Evolutionary conservation across 1,140 invertebrate species (phyloP).

Genomic region (Kradibia gibbosae): DNA sequence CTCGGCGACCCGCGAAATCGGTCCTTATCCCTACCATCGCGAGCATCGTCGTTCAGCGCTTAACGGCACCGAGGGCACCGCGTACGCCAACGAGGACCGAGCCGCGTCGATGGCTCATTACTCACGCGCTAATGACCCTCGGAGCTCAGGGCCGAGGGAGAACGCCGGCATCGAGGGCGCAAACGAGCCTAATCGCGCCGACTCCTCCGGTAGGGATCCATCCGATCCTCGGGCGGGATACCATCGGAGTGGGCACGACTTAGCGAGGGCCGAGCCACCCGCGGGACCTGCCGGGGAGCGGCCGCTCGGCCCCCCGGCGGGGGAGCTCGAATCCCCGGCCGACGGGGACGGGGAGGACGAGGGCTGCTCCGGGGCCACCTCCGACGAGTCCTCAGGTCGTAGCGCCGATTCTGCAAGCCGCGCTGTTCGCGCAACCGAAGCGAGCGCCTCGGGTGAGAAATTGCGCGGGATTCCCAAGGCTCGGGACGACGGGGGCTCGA

Average conservation of each 20-base stretch:
- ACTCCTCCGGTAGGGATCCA: slow-evolving; percentile 24
- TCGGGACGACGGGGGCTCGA: slow-evolving; percentile 25
- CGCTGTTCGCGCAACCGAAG: slow-evolving; percentile 60
- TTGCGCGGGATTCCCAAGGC: neutral
- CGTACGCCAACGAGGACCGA: neutral
- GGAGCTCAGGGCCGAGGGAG: neutral
- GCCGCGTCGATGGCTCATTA: neutral
- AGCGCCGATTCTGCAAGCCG: slow-evolving; percentile 64
- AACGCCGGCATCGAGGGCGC: slow-evolving; percentile 12
- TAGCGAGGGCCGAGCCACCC: neutral
- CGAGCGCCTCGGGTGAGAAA: slow-evolving; percentile 53
- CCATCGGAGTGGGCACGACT: slow-evolving; percentile 10
- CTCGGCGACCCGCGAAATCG: slow-evolving; percentile 26
- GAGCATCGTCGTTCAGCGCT: slow-evolving; percentile 7
- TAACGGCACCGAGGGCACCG: neutral
- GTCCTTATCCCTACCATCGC: slow-evolving; percentile 28
- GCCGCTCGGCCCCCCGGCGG: neutral
- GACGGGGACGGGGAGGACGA: no score
- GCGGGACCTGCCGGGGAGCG: neutral
- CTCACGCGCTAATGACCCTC: neutral
- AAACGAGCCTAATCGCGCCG: neutral
- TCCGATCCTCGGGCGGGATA: slow-evolving; percentile 40
- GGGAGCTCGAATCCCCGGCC: no score
- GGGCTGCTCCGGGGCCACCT: neutral
- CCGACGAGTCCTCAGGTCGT: slow-evolving; percentile 52